These are phyloP conservation scores for Lacerta bilineata DNA, from an alignment of 2,797 vertebrate species.

Conservation along the genomic window DNA sequence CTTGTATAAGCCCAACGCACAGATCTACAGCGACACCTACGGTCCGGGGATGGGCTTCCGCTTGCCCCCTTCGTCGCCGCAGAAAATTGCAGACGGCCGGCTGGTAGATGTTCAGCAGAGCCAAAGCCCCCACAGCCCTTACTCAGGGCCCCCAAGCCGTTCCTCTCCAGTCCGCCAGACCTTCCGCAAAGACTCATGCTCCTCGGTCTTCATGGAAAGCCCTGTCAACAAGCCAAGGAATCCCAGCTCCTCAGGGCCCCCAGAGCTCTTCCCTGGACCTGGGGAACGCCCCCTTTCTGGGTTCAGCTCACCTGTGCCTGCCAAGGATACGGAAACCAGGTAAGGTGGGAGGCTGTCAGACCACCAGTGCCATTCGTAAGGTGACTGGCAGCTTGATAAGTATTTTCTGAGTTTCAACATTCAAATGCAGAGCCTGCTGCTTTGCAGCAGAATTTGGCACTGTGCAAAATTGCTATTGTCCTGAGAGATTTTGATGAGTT, in stretches of 20 bases:
- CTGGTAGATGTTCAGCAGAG: constrained; percentile 84
- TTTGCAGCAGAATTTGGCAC: not conserved
- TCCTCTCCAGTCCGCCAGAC: constrained; percentile 93
- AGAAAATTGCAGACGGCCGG: constrained; percentile 89
- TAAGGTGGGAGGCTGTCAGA: constrained; percentile 63
- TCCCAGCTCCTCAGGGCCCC: constrained; percentile 86
- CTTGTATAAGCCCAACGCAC: constrained; percentile 91
- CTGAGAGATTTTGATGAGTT: not conserved
- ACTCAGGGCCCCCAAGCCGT: constrained; percentile 91
- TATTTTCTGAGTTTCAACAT: not conserved
- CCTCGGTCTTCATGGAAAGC: constrained; percentile 94
- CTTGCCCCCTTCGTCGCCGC: constrained; percentile 92
- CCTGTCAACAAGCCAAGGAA: constrained; percentile 82
- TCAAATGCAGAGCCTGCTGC: not conserved
- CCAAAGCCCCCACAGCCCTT: constrained; percentile 86
- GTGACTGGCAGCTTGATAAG: not conserved
- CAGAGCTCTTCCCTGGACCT: constrained; percentile 90
- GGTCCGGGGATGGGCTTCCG: constrained; percentile 91
- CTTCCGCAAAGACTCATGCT: constrained; percentile 96
- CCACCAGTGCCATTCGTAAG: not conserved
- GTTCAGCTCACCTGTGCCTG: constrained; percentile 86
- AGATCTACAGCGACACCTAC: constrained; percentile 90
- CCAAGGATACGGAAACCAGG: constrained; percentile 92
- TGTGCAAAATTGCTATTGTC: not conserved
- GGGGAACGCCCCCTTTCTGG: constrained; percentile 84